Percentiles rank a stretch among this genome's conserved stretches.
These are phyloP conservation scores for Phymanthus crucifer DNA, from an alignment of 92 coral and sea anemone species.

Conservation along the genomic window DNA sequence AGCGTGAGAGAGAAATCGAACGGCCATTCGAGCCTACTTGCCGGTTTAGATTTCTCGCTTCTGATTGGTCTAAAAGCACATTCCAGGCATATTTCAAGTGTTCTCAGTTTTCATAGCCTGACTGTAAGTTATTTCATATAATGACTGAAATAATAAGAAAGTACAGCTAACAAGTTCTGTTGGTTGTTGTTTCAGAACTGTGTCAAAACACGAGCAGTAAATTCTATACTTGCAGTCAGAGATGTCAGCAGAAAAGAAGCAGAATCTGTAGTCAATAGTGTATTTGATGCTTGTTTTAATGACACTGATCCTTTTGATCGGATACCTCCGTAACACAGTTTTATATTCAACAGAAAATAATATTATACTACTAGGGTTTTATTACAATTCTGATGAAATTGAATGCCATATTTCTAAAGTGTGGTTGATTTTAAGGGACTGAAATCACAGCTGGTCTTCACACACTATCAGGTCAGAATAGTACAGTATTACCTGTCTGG, in stretches of 20 bases:
- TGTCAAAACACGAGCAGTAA: constrained; percentile 89
- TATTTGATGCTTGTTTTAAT: constrained; percentile 92
- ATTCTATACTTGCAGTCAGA: constrained; percentile 91
- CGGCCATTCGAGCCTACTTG: too few relatives aligned
- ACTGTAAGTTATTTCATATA: too few relatives aligned
- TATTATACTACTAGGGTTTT: not conserved
- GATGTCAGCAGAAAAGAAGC: constrained; percentile 85
- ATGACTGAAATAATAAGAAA: too few relatives aligned
- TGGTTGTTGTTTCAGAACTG: constrained; percentile 59
- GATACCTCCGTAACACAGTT: constrained; percentile 73
- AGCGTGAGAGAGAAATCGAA: too few relatives aligned
- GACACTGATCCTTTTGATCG: constrained; percentile 99
- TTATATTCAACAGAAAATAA: not conserved
- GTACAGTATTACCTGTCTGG: too few relatives aligned
- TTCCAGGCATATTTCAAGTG: too few relatives aligned
- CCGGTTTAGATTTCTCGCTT: too few relatives aligned
- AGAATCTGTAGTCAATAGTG: constrained; percentile 80
- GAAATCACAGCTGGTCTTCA: too few relatives aligned
- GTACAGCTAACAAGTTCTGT: not conserved
- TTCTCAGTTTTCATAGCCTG: too few relatives aligned
- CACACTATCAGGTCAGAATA: too few relatives aligned
- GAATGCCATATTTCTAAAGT: not conserved
- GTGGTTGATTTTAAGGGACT: not conserved
- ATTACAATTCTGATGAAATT: not conserved
- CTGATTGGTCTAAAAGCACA: too few relatives aligned